These are phyloP conservation scores for Myioborus miniatus DNA, from an alignment of 2,797 vertebrate genomes.

Conservation along the genomic window DNA sequence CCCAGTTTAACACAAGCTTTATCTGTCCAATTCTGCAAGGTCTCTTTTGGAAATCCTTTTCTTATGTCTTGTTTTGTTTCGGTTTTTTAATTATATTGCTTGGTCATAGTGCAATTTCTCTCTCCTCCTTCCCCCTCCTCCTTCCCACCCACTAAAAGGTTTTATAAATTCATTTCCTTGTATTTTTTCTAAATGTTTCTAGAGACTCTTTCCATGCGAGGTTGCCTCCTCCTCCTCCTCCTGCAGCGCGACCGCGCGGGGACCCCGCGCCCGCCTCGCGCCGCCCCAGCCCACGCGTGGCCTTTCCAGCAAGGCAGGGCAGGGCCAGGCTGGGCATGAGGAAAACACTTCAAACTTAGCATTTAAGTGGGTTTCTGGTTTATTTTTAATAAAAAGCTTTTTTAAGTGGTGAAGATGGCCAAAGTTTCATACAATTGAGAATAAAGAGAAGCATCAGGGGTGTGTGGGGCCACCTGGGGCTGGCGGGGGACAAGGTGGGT, in stretches of 20 bases:
- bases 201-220: conserved; percentile 9
- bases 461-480: conserved; percentile 70
- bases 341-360: conserved; percentile 75
- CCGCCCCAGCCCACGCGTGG: neutral
- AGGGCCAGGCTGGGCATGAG: neutral
- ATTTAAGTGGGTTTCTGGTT: conserved; percentile 83
- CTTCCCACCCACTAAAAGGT: conserved; percentile 51
- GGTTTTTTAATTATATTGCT: conserved; percentile 64
- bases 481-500: conserved; percentile 69
- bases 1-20: conserved; percentile 89
- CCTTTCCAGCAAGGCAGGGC: neutral
- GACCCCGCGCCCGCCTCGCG: neutral
- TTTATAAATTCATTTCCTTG: conserved; percentile 70
- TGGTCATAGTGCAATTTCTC: conserved; percentile 78
- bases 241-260: neutral
- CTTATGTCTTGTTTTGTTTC: neutral
- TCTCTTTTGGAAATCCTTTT: conserved; percentile 75
- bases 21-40: conserved; percentile 82
- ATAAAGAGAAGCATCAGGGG: conserved; percentile 73
- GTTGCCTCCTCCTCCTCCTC: neutral
- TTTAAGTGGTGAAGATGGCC: conserved; percentile 92
- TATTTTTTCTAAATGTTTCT: conserved; percentile 62
- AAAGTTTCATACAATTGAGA: conserved; percentile 91
- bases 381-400: conserved; percentile 80
- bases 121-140: conserved; percentile 22